A percentile compares a stretch with the other conserved stretches of the same genome.
Conservation (phyloP, 2,888 invertebrate genomes). For the Cantharis lateralis region DNA sequence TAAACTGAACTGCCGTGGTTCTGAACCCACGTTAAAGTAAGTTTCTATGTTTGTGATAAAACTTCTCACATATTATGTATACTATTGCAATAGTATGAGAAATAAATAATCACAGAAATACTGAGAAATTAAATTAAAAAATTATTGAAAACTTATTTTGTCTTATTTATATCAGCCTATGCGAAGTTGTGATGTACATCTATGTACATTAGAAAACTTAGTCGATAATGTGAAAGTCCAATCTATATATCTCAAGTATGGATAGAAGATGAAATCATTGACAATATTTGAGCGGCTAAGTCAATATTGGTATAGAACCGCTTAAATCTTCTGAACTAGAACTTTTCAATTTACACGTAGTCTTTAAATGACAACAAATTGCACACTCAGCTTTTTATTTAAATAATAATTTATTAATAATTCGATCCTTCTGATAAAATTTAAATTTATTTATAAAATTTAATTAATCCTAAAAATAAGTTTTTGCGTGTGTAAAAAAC, state of each 20-base stretch:
- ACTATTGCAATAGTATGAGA: no score
- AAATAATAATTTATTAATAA: neutral
- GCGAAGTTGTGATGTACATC: neutral
- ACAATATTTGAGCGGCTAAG: slow-evolving; percentile 15
- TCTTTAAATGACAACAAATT: neutral
- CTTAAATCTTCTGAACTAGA: slow-evolving; percentile 9
- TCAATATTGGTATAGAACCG: slow-evolving; percentile 9
- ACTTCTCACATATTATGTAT: no score
- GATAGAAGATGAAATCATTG: slow-evolving; percentile 12
- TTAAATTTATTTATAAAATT: neutral
- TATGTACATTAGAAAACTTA: neutral
- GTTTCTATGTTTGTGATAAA: no score
- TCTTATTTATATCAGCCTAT: neutral
- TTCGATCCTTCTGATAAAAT: neutral
- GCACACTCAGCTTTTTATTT: neutral
- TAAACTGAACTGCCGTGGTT: no score
- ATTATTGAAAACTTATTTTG: neutral
- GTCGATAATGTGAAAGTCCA: neutral
- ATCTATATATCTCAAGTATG: slow-evolving; percentile 7
- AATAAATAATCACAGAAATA: neutral
- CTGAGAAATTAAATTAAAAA: neutral
- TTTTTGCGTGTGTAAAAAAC: neutral
- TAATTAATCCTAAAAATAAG: neutral
- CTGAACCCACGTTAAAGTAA: no score
- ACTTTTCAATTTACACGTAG: slow-evolving; percentile 7